These are phyloP conservation scores for Antheraea pernyi DNA, from an alignment of 1,140 invertebrate genomes.

Conservation along the genomic window DNA sequence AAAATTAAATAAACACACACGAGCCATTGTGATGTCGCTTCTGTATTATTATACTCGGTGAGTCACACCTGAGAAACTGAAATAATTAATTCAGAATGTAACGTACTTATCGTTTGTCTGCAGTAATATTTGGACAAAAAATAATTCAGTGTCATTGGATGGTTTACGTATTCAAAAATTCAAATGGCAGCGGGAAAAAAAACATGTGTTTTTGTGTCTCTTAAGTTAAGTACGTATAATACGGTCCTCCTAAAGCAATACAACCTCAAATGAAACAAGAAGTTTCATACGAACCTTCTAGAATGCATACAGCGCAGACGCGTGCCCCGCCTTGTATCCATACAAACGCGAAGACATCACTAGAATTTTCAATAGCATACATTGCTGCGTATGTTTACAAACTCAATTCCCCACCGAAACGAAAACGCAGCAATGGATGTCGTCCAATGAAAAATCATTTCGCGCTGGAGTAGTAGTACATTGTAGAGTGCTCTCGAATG, in stretches of 20 bases:
- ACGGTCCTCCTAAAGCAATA: neutral
- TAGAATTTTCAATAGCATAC: neutral
- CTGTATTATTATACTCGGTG: slow-evolving; percentile 18
- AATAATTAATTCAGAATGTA: slow-evolving; percentile 12
- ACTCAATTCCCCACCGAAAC: neutral
- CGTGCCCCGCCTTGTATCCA: neutral
- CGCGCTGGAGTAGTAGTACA: neutral
- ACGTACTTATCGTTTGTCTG: neutral
- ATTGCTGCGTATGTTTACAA: slow-evolving; percentile 3
- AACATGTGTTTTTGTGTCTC: neutral
- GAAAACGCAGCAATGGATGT: neutral
- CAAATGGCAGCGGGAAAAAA: too few species aligned
- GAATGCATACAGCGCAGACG: slow-evolving; percentile 19
- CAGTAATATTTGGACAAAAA: neutral
- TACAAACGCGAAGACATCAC: neutral
- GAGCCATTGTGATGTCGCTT: slow-evolving; percentile 35
- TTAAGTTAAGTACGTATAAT: neutral
- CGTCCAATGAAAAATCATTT: neutral
- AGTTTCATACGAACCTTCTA: slow-evolving; percentile 16
- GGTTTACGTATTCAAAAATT: too few species aligned
- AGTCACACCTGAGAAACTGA: slow-evolving; percentile 22
- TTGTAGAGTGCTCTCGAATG: slow-evolving; percentile 6
- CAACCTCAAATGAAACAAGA: neutral
- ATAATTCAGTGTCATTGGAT: neutral
- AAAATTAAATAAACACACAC: slow-evolving; percentile 33